Evolutionary conservation across 2,888 invertebrate genomes (phyloP), one percentile per base, ranked within the genome.

Genomic region (Heterodera filipjevi): DNA sequence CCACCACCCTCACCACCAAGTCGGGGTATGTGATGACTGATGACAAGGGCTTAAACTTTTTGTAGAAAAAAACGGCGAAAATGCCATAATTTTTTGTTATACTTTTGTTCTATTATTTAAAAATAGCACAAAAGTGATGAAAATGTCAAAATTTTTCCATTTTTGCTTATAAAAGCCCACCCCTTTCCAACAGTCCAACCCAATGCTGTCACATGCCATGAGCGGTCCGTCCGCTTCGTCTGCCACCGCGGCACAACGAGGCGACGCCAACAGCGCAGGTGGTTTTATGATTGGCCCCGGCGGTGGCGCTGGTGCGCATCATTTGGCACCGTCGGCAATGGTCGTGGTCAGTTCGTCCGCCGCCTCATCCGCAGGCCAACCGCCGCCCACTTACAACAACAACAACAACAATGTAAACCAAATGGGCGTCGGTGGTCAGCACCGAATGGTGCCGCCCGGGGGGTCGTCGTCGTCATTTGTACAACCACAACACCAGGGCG

Each of bases 321-420:
- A n/a, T 14, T 19, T 33, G 66, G n/a, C n/a, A 6, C 30, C 30
- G 30, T 66, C 66, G 3, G 66, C 66, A 66, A 66, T 66, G 30
- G 33, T 66, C 19, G 66, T 49, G 12, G 66, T 66, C 35, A 44
- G 71, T 33, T n/a, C 64, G 66, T 12, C 49, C 39, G 22, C 76
- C 59, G 27, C 76, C 66, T 19, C 76, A 22, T n/a, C 39, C 22
- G 35, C 70, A 33, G 35, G 70, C 14, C 70, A 70, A 70, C 75
- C 59, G 27, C 27, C 27, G 59, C 32, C 75, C 74, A 22, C 49
- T n/a, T 46, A 46, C 35, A 49, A 22, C 46, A 53, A 59, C 53
- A 14, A 3, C 74, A 16, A 59, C 53, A 8, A 53, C 35, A 22
- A n/a, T n/a, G n/a, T n/a, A n/a, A n/a, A n/a, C n/a, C n/a, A 14